phyloP scores from a whole-genome alignment of 2,113 vertebrate species.

The Piaya cayana region DNA sequence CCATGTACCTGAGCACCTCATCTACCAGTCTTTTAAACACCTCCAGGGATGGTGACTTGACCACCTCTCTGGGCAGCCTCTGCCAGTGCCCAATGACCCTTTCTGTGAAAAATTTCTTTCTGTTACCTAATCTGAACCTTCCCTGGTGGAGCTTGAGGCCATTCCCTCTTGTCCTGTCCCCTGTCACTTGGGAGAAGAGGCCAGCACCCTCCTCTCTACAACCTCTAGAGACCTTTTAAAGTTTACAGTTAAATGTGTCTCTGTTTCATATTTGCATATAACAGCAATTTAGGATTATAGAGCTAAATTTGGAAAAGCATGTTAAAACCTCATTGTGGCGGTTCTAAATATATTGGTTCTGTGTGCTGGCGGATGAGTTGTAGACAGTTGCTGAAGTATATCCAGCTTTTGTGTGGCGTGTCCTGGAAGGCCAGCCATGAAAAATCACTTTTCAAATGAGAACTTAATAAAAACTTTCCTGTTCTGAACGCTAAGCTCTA shows the following conservation, averaged over 20 bases:
- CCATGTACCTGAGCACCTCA: too few relatives aligned
- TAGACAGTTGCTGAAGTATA: not conserved
- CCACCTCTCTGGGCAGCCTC: too few relatives aligned
- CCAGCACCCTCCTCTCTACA: too few relatives aligned
- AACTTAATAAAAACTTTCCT: constrained; percentile 82
- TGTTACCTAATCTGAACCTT: too few relatives aligned
- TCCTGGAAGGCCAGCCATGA: constrained; percentile 64
- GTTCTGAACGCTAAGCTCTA: constrained; percentile 70
- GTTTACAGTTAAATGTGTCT: not conserved
- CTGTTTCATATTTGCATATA: fast-evolving
- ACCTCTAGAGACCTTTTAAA: not conserved
- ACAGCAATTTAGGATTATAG: not conserved
- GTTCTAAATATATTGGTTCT: constrained; percentile 15
- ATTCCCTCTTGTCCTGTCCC: too few relatives aligned
- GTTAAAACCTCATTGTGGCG: not conserved
- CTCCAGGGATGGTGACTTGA: too few relatives aligned
- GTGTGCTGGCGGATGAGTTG: not conserved
- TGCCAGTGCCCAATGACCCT: too few relatives aligned
- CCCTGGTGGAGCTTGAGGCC: too few relatives aligned
- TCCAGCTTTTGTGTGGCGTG: constrained; percentile 29
- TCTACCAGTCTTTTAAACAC: too few relatives aligned
- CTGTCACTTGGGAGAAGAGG: too few relatives aligned
- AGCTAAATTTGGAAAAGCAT: constrained; percentile 17
- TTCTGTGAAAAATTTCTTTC: too few relatives aligned
- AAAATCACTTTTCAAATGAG: constrained; percentile 80